Evolutionary conservation across 2,888 invertebrate genomes (phyloP), one percentile per base, ranked within the genome.

Genomic region (Macropis europaea): DNA sequence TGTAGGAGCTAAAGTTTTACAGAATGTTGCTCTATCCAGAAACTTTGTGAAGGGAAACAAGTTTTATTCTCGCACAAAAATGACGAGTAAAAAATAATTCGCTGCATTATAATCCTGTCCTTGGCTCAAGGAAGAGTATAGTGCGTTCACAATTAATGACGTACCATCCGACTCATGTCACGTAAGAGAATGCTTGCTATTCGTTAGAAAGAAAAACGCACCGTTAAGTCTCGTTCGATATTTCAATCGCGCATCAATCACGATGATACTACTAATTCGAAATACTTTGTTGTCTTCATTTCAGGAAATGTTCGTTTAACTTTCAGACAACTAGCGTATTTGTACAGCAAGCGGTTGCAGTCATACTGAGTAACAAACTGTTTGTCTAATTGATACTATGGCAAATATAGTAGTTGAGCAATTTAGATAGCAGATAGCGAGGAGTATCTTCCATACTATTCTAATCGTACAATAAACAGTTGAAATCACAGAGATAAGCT

Each of bases 101-200:
- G 4, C 26, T 7, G 67, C 17, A 34, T 53, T 47, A 52, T 13
- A 17, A 57, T 30, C 11, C 4, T 45, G 38, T 30, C 53, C 66
- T 75, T 66, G 60, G 34, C 34, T 54, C 57, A 64, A 61, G 48
- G 42, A 66, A 59, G 64, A 57, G 26, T 26, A 28, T 6, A 40
- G 22, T 24, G 0, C 6, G n/a, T 38, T 43, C 7, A 28, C 38
- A 30, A 62, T 54, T 62, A 47, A 45, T 19, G 5, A 2, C 19
- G 24, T 3, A 26, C 28, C 38, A 15, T n/a, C 45, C 38, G 43
- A 32, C 32, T 56, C 26, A 2, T 13, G 9, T 32, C 36, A 38
- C 7, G 30, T 3, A 32, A 60, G n/a, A 19, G 66, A 42, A 56
- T 22, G 28, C 54, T 71, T 19, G n/a, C 22, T 22, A 48, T 15